Conservation (phyloP, 2,797 vertebrate species). For the Pagetopsis macropterus region DNA sequence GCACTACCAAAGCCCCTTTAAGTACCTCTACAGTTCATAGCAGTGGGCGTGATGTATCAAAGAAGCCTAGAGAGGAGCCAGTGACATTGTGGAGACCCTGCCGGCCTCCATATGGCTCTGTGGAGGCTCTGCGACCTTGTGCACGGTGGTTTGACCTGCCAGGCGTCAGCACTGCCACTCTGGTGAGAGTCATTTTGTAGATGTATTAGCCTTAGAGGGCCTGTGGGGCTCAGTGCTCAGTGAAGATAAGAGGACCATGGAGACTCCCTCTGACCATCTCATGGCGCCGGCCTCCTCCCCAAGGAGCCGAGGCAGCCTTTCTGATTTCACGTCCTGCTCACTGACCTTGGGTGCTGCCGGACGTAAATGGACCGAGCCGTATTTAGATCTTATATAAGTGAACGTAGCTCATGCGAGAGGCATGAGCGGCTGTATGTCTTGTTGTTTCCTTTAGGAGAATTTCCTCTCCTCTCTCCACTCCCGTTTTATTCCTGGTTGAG, state of each 20-base stretch:
- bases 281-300: slow-evolving; percentile 42
- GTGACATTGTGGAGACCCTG: slow-evolving; percentile 22
- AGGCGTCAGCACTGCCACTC: slow-evolving; percentile 50
- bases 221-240: slow-evolving; percentile 63
- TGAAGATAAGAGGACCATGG: slow-evolving; percentile 70
- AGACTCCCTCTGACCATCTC: slow-evolving; percentile 66
- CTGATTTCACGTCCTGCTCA: slow-evolving; percentile 47
- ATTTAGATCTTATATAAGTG: slow-evolving; percentile 61
- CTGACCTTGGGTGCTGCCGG: slow-evolving; percentile 67
- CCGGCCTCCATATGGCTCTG: slow-evolving; percentile 35
- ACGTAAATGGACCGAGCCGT: slow-evolving; percentile 48
- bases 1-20: slow-evolving; percentile 42
- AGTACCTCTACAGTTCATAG: slow-evolving; percentile 42
- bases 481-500: slow-evolving; percentile 72
- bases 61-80: slow-evolving; percentile 26
- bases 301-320: slow-evolving; percentile 39
- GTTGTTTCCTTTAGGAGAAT: slow-evolving; percentile 65
- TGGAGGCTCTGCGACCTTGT: slow-evolving; percentile 48
- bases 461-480: slow-evolving; percentile 50
- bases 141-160: slow-evolving; percentile 60
- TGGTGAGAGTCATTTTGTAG: slow-evolving; percentile 59
- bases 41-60: slow-evolving; percentile 30
- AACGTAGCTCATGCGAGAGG: slow-evolving; percentile 33
- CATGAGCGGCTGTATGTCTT: slow-evolving; percentile 53
- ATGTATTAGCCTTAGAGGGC: slow-evolving; percentile 63